These are phyloP conservation scores for Crotalus adamanteus DNA, from an alignment of 2,797 vertebrate genomes.

Conservation along the genomic window DNA sequence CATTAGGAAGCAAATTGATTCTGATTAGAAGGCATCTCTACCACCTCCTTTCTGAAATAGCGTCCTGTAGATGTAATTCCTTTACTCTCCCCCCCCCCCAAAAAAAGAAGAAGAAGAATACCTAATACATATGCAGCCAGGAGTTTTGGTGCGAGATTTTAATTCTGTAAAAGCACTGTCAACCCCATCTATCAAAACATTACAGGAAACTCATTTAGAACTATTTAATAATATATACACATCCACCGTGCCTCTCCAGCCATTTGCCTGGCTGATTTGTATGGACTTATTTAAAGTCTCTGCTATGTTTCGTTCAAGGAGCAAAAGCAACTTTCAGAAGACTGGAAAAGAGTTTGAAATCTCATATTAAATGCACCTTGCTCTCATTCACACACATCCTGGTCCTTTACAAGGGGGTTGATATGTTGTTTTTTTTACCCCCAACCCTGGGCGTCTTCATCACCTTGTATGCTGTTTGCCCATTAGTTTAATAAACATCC, in stretches of 20 bases:
- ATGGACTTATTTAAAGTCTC: conserved; percentile 50
- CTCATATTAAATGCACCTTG: not conserved
- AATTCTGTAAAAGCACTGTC: not conserved
- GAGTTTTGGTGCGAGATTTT: not conserved
- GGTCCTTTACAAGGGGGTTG: not conserved
- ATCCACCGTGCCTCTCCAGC: conserved; percentile 42
- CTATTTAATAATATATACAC: conserved; percentile 70
- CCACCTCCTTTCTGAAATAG: no score
- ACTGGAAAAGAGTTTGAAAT: not conserved
- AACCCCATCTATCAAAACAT: conserved; percentile 26
- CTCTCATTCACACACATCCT: not conserved
- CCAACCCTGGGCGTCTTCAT: not conserved
- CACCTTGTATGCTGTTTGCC: not conserved
- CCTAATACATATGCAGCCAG: not conserved
- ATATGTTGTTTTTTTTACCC: not conserved
- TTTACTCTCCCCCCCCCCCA: not conserved
- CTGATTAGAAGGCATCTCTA: not conserved
- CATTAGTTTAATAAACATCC: not conserved
- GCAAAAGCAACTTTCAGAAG: not conserved
- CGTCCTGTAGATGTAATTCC: not conserved
- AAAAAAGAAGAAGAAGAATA: not conserved
- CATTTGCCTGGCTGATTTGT: conserved; percentile 56
- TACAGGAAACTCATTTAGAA: conserved; percentile 62
- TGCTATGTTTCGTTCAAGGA: not conserved
- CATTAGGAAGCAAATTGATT: not conserved